Base-by-base conservation (phyloP, 2,797 vertebrate genomes). In the Rhynchonycteris naso region DNA sequence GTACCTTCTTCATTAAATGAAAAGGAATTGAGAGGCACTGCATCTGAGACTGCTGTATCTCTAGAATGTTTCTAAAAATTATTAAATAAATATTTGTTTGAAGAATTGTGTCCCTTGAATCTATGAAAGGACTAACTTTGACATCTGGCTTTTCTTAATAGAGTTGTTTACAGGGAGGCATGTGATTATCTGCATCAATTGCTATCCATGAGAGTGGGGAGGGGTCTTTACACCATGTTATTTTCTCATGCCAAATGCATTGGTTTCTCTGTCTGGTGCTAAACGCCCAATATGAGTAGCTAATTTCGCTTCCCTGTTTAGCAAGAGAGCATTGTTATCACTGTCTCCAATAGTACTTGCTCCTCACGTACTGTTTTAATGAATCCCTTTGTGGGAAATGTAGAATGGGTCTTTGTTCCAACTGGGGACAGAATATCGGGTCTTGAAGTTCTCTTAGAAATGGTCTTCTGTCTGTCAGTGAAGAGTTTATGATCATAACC, bases 11-110 rank as follows among this genome's bases (percentile, higher is more conserved):
- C 50, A 82, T 83, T 86, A 68, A 22, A 33, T 22, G 19, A 24
- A 4, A 22, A 92, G 28, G 83, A 94, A 86, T 11, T 78, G 21
- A 18, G 59, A 91, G 38, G 68, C 47, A 52, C 16, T 84, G 24
- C 50, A 68, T 76, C 13, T 38, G 38, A 85, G 35, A 13, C 22
- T 68, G 6, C 52, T 71, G 59, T 43, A 30, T 84, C n/a, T 61
- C 21, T 93, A 63, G 9, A 28, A 28, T 84, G 33, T 28, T 92
- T 90, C 76, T 81, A 68, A 92, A 69, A 21, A 91, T 75, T 79
- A 71, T 75, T 95, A 90, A 85, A 82, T 81, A 84, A 94, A 58
- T 86, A 80, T 59, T 90, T 91, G 80, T 69, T 90, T 96, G 76
- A 95, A 90, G 35, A 91, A 84, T 15, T 59, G 3, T n/a, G 30